phyloP scores from a whole-genome alignment of 2,113 vertebrate species.

The Macquaria ambigua region DNA sequence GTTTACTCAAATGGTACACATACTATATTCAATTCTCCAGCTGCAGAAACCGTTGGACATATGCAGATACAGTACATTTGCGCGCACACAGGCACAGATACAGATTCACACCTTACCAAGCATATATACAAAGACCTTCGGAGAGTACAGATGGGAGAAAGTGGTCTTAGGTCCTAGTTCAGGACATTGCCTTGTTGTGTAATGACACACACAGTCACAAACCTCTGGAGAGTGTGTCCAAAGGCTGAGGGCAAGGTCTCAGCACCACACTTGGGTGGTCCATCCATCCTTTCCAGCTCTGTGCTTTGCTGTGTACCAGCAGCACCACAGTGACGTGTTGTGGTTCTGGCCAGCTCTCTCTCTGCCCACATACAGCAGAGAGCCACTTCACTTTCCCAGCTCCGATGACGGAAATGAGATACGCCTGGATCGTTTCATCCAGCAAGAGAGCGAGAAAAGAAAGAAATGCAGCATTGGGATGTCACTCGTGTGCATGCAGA shows the following conservation, averaged over 20 bases:
- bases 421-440: conserved; percentile 60
- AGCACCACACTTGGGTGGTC: conserved; percentile 68
- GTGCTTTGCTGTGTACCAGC: conserved; percentile 36
- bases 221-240: conserved; percentile 31
- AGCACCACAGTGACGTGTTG: conserved; percentile 56
- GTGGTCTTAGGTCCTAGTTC: conserved; percentile 12
- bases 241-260: conserved; percentile 32
- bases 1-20: neutral
- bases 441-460: conserved; percentile 18
- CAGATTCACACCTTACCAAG: neutral
- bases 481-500: conserved; percentile 46
- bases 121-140: conserved; percentile 4
- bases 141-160: conserved; percentile 6
- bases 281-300: conserved; percentile 21
- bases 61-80: conserved; percentile 15
- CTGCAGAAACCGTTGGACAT: conserved; percentile 10
- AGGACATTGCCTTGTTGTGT: neutral
- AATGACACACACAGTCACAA: conserved; percentile 19
- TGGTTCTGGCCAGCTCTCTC: conserved; percentile 47
- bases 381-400: conserved; percentile 57
- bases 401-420: conserved; percentile 61
- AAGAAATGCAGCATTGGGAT: conserved; percentile 41
- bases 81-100: neutral
- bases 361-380: conserved; percentile 55
- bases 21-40: neutral